Evolutionary conservation across 2,797 vertebrate genomes (phyloP).

Genomic region (Nannoperca obscura): DNA sequence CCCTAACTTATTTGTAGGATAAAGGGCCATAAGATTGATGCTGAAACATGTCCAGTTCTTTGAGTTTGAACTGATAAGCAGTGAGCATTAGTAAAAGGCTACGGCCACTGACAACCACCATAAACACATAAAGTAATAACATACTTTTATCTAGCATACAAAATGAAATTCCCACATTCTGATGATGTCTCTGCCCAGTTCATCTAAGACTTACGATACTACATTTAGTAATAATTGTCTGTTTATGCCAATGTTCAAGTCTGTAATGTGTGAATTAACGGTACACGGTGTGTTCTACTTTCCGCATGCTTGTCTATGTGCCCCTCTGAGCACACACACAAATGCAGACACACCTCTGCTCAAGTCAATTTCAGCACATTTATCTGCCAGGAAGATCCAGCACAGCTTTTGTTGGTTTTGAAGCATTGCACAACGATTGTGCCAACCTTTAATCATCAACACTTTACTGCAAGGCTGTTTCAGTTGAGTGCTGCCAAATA

Average conservation of each 20-base stretch:
- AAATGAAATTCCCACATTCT: background rate
- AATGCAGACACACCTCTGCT: background rate
- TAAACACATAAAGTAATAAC: conserved; percentile 17
- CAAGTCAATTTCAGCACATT: background rate
- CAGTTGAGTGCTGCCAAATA: background rate
- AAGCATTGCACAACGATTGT: background rate
- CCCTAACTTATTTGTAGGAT: background rate
- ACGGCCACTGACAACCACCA: background rate
- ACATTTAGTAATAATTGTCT: background rate
- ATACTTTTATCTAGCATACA: background rate
- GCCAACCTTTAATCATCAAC: background rate
- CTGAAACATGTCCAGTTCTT: background rate
- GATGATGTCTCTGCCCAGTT: background rate
- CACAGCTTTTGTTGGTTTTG: background rate
- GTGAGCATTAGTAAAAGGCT: background rate
- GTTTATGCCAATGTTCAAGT: background rate
- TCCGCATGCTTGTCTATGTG: background rate
- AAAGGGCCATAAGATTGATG: background rate
- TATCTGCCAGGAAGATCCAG: background rate
- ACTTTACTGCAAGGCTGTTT: background rate
- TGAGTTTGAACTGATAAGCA: conserved; percentile 53
- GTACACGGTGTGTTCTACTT: background rate
- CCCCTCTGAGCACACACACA: background rate
- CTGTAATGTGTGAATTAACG: background rate
- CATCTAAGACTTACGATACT: background rate